Conservation (phyloP, 2,888 invertebrate genomes). For the Sarcophaga caerulescens region DNA sequence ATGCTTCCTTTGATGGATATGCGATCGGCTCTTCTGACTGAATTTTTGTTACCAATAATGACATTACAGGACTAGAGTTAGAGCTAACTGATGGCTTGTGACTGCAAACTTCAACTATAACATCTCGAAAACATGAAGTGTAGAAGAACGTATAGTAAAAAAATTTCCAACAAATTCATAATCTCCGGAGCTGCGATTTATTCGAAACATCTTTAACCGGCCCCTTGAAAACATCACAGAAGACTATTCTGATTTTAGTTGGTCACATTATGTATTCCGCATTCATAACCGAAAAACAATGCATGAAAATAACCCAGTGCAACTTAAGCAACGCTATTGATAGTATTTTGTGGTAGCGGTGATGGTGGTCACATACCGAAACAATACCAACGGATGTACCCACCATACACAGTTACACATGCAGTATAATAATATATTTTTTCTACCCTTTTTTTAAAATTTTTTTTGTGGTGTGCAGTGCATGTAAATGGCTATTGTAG, state of each 20-base stretch:
- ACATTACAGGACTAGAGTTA: too few relatives aligned
- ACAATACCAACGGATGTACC: constrained; percentile 23
- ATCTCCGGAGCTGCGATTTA: too few relatives aligned
- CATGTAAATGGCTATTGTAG: constrained; percentile 24
- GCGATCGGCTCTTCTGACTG: too few relatives aligned
- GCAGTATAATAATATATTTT: neutral
- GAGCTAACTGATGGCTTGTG: too few relatives aligned
- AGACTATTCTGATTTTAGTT: neutral
- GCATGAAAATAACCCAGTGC: neutral
- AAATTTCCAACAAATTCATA: too few relatives aligned
- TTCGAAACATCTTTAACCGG: too few relatives aligned
- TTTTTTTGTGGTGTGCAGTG: constrained; percentile 5
- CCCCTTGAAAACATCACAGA: too few relatives aligned
- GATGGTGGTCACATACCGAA: constrained; percentile 46
- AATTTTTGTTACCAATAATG: too few relatives aligned
- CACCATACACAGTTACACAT: neutral
- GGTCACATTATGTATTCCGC: neutral
- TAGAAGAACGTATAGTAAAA: too few relatives aligned
- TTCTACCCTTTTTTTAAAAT: neutral
- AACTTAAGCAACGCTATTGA: constrained; percentile 37
- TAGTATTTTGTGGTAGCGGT: constrained; percentile 42
- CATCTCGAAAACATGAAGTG: too few relatives aligned
- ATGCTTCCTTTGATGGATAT: too few relatives aligned
- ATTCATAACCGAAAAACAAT: neutral
- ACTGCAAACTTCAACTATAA: too few relatives aligned